phyloP scores from a whole-genome alignment of 2,113 vertebrate species.

The Falco punctatus region DNA sequence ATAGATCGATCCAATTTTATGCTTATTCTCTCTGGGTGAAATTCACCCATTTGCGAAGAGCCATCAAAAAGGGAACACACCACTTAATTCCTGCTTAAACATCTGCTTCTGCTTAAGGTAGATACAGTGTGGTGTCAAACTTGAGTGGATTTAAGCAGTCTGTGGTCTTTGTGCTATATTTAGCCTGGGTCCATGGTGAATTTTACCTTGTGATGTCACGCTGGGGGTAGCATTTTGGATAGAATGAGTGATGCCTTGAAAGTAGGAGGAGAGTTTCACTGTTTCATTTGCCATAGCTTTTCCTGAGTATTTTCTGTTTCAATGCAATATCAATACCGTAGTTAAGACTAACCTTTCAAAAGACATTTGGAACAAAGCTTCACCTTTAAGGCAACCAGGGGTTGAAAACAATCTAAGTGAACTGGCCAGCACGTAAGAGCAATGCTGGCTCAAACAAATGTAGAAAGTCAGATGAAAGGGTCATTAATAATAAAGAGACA shows the following conservation, averaged over 20 bases:
- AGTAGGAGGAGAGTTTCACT: neutral
- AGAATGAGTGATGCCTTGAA: neutral
- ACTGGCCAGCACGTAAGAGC: slow-evolving; percentile 37
- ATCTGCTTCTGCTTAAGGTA: neutral
- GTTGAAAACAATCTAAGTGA: slow-evolving; percentile 26
- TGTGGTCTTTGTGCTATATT: neutral
- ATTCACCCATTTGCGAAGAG: neutral
- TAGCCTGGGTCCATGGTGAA: neutral
- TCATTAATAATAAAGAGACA: slow-evolving; percentile 65
- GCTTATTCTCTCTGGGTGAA: neutral
- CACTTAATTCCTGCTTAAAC: neutral
- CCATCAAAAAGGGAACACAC: neutral
- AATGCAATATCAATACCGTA: neutral
- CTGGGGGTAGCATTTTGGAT: neutral
- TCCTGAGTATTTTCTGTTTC: neutral
- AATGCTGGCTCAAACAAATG: slow-evolving; percentile 32
- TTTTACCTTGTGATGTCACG: neutral
- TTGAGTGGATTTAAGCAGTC: neutral
- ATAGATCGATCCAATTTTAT: neutral
- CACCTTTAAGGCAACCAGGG: slow-evolving; percentile 45
- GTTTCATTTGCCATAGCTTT: neutral
- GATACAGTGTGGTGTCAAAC: neutral
- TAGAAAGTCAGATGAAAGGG: slow-evolving; percentile 34
- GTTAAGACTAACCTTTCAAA: slow-evolving; percentile 44
- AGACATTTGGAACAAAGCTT: slow-evolving; percentile 44